phyloP scores from a whole-genome alignment of 2,797 vertebrate species.

The Myripristis murdjan region DNA sequence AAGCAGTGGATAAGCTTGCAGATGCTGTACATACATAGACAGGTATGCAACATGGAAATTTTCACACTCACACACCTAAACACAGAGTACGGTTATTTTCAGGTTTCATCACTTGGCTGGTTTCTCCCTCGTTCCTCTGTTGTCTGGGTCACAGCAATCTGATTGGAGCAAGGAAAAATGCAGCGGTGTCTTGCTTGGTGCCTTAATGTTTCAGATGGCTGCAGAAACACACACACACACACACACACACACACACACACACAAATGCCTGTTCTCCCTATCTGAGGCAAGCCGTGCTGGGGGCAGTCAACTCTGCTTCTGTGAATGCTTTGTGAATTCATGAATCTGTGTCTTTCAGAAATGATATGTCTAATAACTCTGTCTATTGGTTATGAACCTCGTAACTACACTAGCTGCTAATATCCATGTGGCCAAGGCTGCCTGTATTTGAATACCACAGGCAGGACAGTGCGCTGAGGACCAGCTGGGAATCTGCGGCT shows the following conservation, averaged over 20 bases:
- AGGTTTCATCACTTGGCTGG: slow-evolving; percentile 30
- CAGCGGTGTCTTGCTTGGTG: slow-evolving; percentile 50
- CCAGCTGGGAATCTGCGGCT: slow-evolving; percentile 34
- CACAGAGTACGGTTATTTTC: slow-evolving; percentile 30
- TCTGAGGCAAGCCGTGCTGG: not conserved
- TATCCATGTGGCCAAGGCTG: slow-evolving; percentile 11
- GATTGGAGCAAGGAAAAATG: slow-evolving; percentile 74
- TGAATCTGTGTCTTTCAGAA: not conserved
- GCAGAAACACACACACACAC: slow-evolving; percentile 47
- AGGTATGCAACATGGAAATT: not conserved
- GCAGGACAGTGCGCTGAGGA: slow-evolving; percentile 12
- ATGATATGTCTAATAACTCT: slow-evolving; percentile 8
- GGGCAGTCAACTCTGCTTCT: not conserved
- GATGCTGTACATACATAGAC: too few relatives aligned
- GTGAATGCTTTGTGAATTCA: not conserved
- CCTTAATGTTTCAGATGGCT: slow-evolving; percentile 19
- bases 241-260: slow-evolving; percentile 19
- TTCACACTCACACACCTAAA: slow-evolving; percentile 7
- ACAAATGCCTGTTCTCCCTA: not conserved
- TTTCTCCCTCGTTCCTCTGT: slow-evolving; percentile 44
- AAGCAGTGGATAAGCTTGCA: too few relatives aligned
- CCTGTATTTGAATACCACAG: slow-evolving; percentile 32
- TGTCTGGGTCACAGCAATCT: slow-evolving; percentile 68
- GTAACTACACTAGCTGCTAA: slow-evolving; percentile 10
- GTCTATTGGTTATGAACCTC: not conserved